These are phyloP conservation scores for Netelia virgata DNA, from an alignment of 2,888 invertebrate species.

Conservation along the genomic window DNA sequence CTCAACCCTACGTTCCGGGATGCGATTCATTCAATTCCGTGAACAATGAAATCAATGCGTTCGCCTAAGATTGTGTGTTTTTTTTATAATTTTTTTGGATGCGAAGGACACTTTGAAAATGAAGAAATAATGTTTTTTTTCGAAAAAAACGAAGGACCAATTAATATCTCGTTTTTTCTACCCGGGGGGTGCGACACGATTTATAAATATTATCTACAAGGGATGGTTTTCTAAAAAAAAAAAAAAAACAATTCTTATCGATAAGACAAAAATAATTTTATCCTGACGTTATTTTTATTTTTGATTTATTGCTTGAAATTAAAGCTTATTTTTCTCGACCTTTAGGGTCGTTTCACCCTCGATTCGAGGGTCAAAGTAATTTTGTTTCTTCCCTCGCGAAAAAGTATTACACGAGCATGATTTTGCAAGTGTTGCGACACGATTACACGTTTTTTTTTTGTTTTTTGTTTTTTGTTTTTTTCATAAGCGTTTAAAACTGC, in stretches of 20 bases:
- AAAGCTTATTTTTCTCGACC: too few species aligned
- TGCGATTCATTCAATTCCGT: constrained; percentile 1
- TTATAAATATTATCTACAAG: too few species aligned
- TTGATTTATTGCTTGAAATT: too few species aligned
- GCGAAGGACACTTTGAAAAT: neutral
- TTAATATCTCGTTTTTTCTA: too few species aligned
- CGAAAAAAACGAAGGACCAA: too few species aligned
- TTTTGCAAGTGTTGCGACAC: constrained; percentile 3
- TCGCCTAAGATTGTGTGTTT: neutral
- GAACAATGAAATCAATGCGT: constrained; percentile 42
- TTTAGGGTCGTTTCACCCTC: neutral
- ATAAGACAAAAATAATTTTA: too few species aligned
- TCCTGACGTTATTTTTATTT: too few species aligned
- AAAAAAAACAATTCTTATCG: too few species aligned
- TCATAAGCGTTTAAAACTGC: constrained; percentile 16
- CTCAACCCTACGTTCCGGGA: constrained; percentile 18
- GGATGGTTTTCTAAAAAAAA: too few species aligned
- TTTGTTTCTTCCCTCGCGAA: neutral
- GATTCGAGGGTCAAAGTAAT: neutral
- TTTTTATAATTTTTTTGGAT: neutral
- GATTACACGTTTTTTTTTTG: neutral
- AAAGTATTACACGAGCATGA: neutral
- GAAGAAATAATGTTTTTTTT: neutral
- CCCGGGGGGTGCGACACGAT: too few species aligned
- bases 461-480: constrained; percentile 3